A percentile compares a stretch with the other conserved stretches of the same genome.
phyloP scores from a whole-genome alignment of 2,113 vertebrate genomes.

The Herpetotheres cachinnans region DNA sequence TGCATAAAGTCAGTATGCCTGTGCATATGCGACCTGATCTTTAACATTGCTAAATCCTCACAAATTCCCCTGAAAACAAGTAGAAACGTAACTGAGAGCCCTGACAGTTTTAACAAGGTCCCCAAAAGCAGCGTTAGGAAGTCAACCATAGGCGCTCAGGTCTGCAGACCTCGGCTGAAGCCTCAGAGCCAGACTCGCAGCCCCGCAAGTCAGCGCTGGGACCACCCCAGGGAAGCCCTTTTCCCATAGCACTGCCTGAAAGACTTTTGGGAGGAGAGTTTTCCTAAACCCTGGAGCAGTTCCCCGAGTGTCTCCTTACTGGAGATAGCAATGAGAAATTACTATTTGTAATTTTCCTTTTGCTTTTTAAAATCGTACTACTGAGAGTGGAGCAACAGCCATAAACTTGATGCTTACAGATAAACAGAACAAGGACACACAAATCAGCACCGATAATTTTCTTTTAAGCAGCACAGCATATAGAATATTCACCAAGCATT shows the following conservation, averaged over 20 bases:
- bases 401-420: not conserved
- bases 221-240: not conserved
- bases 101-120: not conserved
- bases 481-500: not conserved
- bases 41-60: not conserved
- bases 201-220: not conserved
- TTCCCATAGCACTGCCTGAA: not conserved
- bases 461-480: not conserved
- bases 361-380: not conserved
- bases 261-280: not conserved
- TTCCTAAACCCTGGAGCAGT: not conserved
- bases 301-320: not conserved
- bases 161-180: not conserved
- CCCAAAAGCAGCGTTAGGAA: not conserved
- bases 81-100: not conserved
- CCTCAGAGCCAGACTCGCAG: fast-evolving
- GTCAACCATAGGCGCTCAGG: fast-evolving
- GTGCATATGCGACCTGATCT: not conserved
- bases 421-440: not conserved
- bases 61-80: not conserved
- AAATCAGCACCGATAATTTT: not conserved
- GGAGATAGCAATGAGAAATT: not conserved
- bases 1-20: not conserved
- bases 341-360: not conserved
- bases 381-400: not conserved